Conservation (phyloP, 53 echinoderm and acorn worm genomes). For the Apostichopus leukothele region DNA sequence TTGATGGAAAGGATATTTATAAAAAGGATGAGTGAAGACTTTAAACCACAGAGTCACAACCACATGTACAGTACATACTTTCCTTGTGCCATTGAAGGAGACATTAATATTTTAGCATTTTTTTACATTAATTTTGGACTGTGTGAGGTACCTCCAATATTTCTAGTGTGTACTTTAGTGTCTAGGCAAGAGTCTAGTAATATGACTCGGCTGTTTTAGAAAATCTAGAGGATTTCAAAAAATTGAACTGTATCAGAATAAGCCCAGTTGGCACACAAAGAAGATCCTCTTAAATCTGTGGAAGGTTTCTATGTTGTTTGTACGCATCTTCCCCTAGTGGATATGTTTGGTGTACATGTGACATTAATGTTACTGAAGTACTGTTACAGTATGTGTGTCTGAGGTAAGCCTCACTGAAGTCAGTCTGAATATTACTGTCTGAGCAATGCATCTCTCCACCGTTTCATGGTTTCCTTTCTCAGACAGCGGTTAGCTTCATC, state of each 20-base stretch:
- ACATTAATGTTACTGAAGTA: background rate
- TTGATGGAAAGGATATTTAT: too few species aligned
- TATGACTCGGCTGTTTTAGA: too few species aligned
- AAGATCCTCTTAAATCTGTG: background rate
- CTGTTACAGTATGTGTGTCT: background rate
- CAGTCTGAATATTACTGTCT: background rate
- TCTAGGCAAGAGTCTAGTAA: too few species aligned
- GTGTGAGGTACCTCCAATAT: too few species aligned
- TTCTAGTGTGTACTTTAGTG: too few species aligned
- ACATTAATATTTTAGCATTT: too few species aligned
- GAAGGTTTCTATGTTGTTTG: background rate
- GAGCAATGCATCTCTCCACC: background rate
- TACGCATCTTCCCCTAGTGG: background rate
- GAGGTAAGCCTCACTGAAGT: background rate
- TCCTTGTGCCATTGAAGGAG: too few species aligned
- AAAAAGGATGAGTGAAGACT: too few species aligned
- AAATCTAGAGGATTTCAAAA: too few species aligned
- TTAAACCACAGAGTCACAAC: too few species aligned
- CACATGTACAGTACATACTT: too few species aligned
- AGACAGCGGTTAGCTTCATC: constrained; percentile 2
- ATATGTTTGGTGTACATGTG: background rate
- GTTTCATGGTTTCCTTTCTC: constrained; percentile 25
- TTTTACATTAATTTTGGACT: too few species aligned
- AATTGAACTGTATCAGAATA: background rate
- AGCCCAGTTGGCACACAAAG: background rate